A percentile compares a stretch with the other conserved stretches of the same genome.
These are phyloP conservation scores for Phania funesta DNA, from an alignment of 2,888 invertebrate genomes.

Conservation along the genomic window DNA sequence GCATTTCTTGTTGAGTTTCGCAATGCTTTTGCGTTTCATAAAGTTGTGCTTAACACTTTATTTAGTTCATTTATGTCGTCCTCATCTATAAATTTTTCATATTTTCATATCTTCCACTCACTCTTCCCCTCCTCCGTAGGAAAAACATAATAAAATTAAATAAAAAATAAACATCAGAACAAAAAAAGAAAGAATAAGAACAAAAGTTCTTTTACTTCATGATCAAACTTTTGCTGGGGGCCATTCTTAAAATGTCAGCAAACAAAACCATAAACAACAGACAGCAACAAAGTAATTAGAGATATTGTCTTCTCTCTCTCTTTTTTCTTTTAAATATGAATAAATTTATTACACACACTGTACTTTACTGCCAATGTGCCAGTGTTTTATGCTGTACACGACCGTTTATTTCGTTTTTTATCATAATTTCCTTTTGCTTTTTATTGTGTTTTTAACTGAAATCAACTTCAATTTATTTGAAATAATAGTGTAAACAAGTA, in stretches of 20 bases:
- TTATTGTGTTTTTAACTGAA: background rate
- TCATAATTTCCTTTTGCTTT: background rate
- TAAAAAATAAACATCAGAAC: background rate
- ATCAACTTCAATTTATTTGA: background rate
- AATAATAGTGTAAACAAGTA: background rate
- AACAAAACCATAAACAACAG: slow-evolving; percentile 19
- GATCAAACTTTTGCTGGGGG: background rate
- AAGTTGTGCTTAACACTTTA: slow-evolving; percentile 25
- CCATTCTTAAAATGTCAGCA: slow-evolving; percentile 47
- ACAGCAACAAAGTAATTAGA: slow-evolving; percentile 39
- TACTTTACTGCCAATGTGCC: background rate
- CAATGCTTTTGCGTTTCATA: slow-evolving; percentile 31
- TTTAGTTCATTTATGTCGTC: slow-evolving; percentile 22
- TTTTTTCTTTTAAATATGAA: slow-evolving; percentile 11
- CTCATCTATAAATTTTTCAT: slow-evolving; percentile 3
- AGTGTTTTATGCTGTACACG: background rate
- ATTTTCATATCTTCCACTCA: slow-evolving; percentile 13
- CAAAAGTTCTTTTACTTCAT: slow-evolving; percentile 9
- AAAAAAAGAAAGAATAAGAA: background rate
- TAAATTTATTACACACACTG: background rate
- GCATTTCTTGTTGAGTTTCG: background rate
- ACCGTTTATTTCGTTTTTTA: background rate
- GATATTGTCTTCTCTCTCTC: background rate
- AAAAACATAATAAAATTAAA: slow-evolving; percentile 9
- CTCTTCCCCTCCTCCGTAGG: background rate